Evolutionary conservation across 2,113 vertebrate genomes (phyloP).

Genomic region (Nyctibius bracteatus): DNA sequence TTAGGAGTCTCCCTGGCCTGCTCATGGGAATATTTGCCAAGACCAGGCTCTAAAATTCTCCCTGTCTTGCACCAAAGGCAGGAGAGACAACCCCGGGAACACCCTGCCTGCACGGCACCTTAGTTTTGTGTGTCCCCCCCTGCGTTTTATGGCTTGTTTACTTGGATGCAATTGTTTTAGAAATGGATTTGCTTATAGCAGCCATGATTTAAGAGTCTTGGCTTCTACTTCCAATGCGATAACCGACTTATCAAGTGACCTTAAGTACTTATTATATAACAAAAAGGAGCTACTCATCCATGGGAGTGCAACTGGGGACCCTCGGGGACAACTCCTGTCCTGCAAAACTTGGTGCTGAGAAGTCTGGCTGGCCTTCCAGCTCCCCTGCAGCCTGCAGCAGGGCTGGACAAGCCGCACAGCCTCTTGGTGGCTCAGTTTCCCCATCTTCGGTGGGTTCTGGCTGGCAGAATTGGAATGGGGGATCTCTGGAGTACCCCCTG

Average conservation of each 20-base stretch:
- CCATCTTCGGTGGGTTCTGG: neutral
- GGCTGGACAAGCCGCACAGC: neutral
- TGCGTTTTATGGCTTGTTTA: neutral
- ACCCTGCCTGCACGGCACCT: fast-evolving
- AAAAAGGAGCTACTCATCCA: neutral
- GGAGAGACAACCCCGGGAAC: neutral
- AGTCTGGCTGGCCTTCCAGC: neutral
- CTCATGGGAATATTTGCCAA: neutral
- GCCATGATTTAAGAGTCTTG: neutral
- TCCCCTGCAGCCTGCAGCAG: neutral
- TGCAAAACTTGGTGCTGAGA: neutral
- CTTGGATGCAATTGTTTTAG: neutral
- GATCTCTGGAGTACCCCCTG: neutral
- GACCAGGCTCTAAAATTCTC: neutral
- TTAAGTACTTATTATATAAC: no score
- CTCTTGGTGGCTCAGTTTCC: neutral
- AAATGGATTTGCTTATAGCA: neutral
- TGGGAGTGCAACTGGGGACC: neutral
- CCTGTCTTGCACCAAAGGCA: neutral
- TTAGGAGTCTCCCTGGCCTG: neutral
- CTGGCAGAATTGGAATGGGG: fast-evolving
- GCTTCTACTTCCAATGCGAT: neutral
- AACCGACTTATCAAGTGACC: neutral
- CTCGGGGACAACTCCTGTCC: neutral
- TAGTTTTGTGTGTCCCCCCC: neutral